Percentiles rank a stretch among this genome's conserved stretches.
phyloP scores from a whole-genome alignment of 2,113 vertebrate genomes.

The Gallinago jamesoni region DNA sequence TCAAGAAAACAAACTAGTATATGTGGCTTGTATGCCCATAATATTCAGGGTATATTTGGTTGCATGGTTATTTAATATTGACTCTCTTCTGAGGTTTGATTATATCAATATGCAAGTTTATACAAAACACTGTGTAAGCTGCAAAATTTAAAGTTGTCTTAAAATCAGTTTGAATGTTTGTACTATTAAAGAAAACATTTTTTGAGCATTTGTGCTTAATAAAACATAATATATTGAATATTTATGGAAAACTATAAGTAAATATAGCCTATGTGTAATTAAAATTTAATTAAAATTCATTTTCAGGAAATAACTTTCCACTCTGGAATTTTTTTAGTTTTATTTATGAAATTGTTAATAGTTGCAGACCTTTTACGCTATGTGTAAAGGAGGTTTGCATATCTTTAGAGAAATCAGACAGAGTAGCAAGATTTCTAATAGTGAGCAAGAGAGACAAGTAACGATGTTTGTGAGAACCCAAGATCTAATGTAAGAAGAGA shows the following conservation, averaged over 20 bases:
- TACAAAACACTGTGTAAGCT: not conserved
- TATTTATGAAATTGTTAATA: not conserved
- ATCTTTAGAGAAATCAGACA: not conserved
- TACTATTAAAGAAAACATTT: not conserved
- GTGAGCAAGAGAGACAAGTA: not conserved
- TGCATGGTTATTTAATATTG: not conserved
- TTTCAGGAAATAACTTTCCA: not conserved
- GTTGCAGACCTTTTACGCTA: not conserved
- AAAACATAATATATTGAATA: not conserved
- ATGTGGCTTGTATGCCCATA: not conserved
- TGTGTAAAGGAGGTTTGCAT: not conserved
- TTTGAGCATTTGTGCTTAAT: not conserved
- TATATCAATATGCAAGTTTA: not conserved
- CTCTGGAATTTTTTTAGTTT: not conserved
- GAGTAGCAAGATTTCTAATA: fast-evolving
- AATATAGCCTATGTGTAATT: not conserved
- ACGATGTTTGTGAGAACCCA: not conserved
- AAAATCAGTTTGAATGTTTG: not conserved
- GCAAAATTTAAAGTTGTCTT: not conserved
- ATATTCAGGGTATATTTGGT: not conserved
- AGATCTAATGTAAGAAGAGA: not conserved
- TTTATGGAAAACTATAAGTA: not conserved
- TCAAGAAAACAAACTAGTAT: not conserved
- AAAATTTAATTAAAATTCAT: not conserved
- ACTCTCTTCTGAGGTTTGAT: not conserved